Base-by-base conservation (phyloP, 2,888 invertebrate species). In the Agelastica alni region DNA sequence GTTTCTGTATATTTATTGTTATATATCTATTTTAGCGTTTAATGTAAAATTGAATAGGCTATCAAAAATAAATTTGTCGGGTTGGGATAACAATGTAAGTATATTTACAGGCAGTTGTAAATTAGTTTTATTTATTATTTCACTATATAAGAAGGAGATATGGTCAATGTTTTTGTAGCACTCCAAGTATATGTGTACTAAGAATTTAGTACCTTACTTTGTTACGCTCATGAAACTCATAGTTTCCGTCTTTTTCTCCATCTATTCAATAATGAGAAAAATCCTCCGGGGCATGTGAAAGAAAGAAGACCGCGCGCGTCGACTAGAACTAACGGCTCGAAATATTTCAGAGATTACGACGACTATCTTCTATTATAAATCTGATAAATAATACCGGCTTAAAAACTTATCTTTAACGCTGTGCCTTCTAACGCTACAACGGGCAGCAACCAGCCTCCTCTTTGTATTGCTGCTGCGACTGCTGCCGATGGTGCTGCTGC, bases 241-340 rank as follows among this genome's bases (percentile, higher is more conserved):
- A 37, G 43, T 42, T 51, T 51, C 31, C 14, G n/a, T 34, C 34
- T 47, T 43, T n/a, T 17, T 58, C 49, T 46, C 53, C 16, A 16
- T 37, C 30, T 36, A 47, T 41, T 45, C 26, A 17, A 58, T 51
- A 53, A 53, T 44, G 47, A 58, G 53, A 58, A 58, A 53, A 36
- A 44, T 42, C 43, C 58, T 32, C 36, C 14, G 22, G 26, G 58
- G 51, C 53, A 43, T n/a, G 26, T 43, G 44, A 51, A 51, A 51
- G 51, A 53, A 45, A 45, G 47, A 39, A 39, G 37, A 52, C 52
- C 37, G 43, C 51, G 47, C 34, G 34, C 34, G 34, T 34, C 34
- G 34, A 34, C 34, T 16, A 34, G n/a, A 34, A 55, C 51, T 58
- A 58, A 58, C 58, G 58, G 58, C 58, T 45, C 45, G 54, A 45